Evolutionary conservation across 2,113 vertebrate species (phyloP).

Genomic region (Phalacrocorax brasilianus): DNA sequence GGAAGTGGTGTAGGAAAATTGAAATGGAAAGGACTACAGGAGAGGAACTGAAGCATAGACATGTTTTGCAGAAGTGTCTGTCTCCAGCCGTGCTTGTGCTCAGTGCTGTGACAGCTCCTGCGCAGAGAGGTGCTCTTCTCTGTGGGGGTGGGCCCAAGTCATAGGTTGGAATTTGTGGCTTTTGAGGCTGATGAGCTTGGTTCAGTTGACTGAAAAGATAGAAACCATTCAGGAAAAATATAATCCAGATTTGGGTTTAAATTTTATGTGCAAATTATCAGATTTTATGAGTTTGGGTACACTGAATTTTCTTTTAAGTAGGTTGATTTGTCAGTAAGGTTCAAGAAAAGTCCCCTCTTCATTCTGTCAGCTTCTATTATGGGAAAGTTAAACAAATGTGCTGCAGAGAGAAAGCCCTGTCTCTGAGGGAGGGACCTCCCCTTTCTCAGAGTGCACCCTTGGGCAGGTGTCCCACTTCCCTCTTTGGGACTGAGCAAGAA

Average conservation of each 20-base stretch:
- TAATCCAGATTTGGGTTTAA: neutral
- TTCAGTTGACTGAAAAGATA: neutral
- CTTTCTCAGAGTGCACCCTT: neutral
- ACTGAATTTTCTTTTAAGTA: neutral
- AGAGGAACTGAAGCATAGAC: neutral
- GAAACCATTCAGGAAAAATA: neutral
- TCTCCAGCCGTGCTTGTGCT: neutral
- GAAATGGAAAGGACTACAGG: neutral
- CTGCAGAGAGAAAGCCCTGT: neutral
- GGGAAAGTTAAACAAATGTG: neutral
- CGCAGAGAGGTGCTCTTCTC: neutral
- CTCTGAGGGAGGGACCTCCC: neutral
- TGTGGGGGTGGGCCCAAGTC: fast-evolving
- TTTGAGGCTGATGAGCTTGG: neutral
- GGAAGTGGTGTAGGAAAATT: neutral
- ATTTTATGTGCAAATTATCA: neutral
- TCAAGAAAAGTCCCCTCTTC: neutral
- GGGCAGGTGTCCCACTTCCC: neutral
- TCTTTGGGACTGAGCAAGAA: neutral
- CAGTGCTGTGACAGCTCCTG: neutral
- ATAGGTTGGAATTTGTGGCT: neutral
- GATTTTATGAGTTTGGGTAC: neutral
- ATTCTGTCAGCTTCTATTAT: neutral
- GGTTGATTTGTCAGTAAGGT: neutral
- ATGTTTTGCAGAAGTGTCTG: neutral